Conservation (phyloP, 37 sponge, comb jelly and placozoan species). For the Spongilla lacustris region DNA sequence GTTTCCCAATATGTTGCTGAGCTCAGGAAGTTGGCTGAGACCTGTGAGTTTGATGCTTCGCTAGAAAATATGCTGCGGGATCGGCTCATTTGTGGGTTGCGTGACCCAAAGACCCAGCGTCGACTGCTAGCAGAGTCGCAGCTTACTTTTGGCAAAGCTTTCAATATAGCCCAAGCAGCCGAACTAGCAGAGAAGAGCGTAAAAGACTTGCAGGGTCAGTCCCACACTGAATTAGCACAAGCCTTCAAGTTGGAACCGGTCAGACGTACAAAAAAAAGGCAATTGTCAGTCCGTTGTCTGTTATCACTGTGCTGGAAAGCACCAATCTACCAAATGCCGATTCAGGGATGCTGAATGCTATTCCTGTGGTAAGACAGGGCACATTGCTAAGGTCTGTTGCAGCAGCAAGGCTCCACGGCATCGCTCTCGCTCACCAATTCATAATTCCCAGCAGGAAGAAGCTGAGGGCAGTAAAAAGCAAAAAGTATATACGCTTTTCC, state of each 20-base stretch:
- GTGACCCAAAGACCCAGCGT: conserved; percentile 11
- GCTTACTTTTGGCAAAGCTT: conserved; percentile 29
- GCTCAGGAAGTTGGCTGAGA: conserved; percentile 18
- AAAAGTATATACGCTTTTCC: conserved; percentile 13
- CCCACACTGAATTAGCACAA: neutral
- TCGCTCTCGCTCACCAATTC: neutral
- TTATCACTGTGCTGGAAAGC: conserved; percentile 34
- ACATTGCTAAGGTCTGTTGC: conserved; percentile 44
- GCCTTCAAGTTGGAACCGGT: neutral
- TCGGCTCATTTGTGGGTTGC: conserved; percentile 35
- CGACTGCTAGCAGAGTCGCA: conserved; percentile 33
- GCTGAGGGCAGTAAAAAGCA: neutral
- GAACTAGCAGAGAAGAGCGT: conserved; percentile 42
- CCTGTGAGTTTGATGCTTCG: conserved; percentile 30
- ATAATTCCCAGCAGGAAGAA: neutral
- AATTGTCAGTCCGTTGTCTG: neutral
- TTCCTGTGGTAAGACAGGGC: conserved; percentile 39
- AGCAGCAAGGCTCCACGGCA: neutral
- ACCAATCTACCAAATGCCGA: conserved; percentile 17
- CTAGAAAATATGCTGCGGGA: conserved; percentile 61
- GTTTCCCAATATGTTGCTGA: conserved; percentile 29
- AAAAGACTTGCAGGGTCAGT: neutral
- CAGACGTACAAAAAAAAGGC: neutral
- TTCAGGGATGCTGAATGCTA: conserved; percentile 28
- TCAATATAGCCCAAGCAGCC: conserved; percentile 33